Evolutionary conservation across 2,113 vertebrate genomes (phyloP), one percentile per base, ranked within the genome.

Genomic region (Phycodurus eques): DNA sequence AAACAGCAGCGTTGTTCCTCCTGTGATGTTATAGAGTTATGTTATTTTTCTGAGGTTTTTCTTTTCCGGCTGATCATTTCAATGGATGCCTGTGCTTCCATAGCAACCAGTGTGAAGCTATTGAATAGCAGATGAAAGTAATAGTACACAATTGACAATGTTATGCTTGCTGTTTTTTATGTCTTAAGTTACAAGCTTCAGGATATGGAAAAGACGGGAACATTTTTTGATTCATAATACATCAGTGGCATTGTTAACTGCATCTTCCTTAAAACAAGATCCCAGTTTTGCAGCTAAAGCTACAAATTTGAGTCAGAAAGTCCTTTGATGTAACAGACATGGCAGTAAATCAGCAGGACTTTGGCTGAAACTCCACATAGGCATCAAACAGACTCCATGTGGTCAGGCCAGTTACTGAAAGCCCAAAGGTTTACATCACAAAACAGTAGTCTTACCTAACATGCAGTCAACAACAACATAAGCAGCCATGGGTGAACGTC

Each of bases 91-190:
- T 73, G 15, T 4, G 78, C 57, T 74, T 71, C 76, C 76, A 77
- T 80, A 66, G 82, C 56, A 81, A 80, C 80, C 79, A 31, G 31
- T 4, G 49, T 5, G 68, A 75, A 64, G 73, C 22, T 70, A 56
- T 47, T 74, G 71, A 71, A 64, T 71, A 69, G 35, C 63, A 68
- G 44, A 64, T 42, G n/a, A 65, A 64, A 65, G 35, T 54, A 51
- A 60, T 43, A 66, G 53, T 13, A 11, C 5, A 19, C 62, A n/a
- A 8, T 6, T n/a, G 7, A 7, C 57, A 62, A 10, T 12, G n/a
- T 42, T 49, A 54, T 10, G 31, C 17, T 15, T 12, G 14, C 15
- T 51, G 14, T 15, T 62, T 12, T 51, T 33, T 43, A 1, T 27
- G 22, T 35, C 13, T 20, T 20, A 31, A 47, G 56, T 49, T 60